These are phyloP conservation scores for Spialia ferax DNA, from an alignment of 2,888 invertebrate species.

Conservation along the genomic window DNA sequence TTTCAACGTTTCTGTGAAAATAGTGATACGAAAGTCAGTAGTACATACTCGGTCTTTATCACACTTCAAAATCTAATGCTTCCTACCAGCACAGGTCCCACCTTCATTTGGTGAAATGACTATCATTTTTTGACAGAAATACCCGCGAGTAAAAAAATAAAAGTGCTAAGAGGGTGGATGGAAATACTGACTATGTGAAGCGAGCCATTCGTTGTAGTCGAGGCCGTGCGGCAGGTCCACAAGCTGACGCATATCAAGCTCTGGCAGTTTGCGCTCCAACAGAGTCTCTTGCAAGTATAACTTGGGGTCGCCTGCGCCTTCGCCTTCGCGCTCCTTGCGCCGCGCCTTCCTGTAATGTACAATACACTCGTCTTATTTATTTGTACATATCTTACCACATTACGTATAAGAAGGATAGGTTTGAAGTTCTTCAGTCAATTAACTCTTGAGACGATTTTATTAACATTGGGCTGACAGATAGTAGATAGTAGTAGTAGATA, in stretches of 20 bases:
- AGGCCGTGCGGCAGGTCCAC: conserved; percentile 98
- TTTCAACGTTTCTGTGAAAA: no score
- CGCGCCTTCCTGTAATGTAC: conserved; percentile 94
- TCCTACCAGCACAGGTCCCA: no score
- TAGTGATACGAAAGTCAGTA: no score
- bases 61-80: no score
- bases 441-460: no score
- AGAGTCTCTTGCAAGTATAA: conserved; percentile 98
- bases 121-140: no score
- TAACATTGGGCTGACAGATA: no score
- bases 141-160: no score
- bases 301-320: conserved; percentile 93
- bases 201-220: conserved; percentile 99
- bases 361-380: conserved; percentile 18
- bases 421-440: no score
- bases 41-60: no score
- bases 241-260: conserved; percentile 97
- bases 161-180: neutral
- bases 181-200: conserved; percentile 94
- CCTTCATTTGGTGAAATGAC: no score
- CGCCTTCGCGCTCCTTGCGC: conserved; percentile 97
- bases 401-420: neutral
- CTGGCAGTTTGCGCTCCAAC: conserved; percentile 97
- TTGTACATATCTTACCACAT: neutral
- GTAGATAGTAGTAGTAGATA: no score